Evolutionary conservation across 2,888 invertebrate genomes (phyloP).

Genomic region (Caenorhabditis doughertyi): DNA sequence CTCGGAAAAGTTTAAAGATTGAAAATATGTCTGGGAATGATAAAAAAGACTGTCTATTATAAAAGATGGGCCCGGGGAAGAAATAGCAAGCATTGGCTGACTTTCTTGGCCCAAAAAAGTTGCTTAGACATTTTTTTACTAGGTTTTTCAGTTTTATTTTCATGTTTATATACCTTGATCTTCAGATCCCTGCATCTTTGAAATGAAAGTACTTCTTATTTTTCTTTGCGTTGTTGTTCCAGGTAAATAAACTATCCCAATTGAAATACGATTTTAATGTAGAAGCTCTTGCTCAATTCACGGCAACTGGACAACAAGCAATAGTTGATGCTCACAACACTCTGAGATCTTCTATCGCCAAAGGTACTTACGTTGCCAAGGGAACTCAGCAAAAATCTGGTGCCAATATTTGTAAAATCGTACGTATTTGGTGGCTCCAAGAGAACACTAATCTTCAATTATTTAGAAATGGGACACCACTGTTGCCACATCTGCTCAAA

Average conservation of each 20-base stretch:
- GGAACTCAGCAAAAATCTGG: constrained; percentile 21
- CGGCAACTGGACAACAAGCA: neutral
- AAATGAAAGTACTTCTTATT: constrained; percentile 3
- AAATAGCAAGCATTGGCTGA: neutral
- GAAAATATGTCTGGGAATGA: neutral
- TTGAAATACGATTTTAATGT: neutral
- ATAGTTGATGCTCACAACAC: constrained; percentile 45
- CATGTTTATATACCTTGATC: neutral
- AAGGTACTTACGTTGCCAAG: constrained; percentile 37
- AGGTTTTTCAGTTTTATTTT: no score
- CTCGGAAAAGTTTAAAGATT: neutral
- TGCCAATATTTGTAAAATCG: constrained; percentile 21
- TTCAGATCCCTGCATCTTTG: neutral
- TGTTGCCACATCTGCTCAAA: constrained; percentile 26
- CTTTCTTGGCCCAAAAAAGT: neutral
- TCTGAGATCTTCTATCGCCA: constrained; percentile 41
- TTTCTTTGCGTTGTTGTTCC: neutral
- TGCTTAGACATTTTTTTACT: no score
- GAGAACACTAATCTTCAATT: no score
- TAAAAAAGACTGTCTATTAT: neutral
- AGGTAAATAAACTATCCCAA: neutral
- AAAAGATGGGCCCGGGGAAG: neutral
- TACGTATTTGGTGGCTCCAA: neutral
- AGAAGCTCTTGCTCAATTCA: constrained; percentile 15
- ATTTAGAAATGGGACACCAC: constrained; percentile 41